phyloP scores from a whole-genome alignment of 1,140 invertebrate species.

The Hycleus phaleratus region DNA sequence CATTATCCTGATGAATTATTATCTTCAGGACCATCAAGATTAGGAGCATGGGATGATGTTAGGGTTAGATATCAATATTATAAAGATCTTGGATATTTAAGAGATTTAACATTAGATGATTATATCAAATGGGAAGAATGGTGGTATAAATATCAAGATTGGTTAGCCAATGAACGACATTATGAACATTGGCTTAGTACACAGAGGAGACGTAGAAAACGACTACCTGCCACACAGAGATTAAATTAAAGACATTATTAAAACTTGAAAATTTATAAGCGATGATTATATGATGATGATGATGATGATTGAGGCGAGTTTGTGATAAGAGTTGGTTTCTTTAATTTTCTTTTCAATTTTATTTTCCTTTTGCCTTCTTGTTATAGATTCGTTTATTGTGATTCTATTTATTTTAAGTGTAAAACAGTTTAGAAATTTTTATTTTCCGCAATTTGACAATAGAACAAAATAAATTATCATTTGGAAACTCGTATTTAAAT shows the following conservation, averaged over 20 bases:
- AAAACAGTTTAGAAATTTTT: no score
- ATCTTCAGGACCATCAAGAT: slow-evolving; percentile 58
- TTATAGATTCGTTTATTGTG: slow-evolving; percentile 2
- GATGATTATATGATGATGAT: background rate
- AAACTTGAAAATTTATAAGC: no score
- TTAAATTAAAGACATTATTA: slow-evolving; percentile 33
- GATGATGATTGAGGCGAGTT: background rate
- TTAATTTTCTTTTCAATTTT: background rate
- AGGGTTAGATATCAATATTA: slow-evolving; percentile 78
- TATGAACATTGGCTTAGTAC: slow-evolving; percentile 66
- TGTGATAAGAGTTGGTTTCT: slow-evolving; percentile 9
- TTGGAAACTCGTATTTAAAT: background rate
- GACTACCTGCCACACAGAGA: slow-evolving; percentile 43
- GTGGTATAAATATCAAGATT: slow-evolving; percentile 90
- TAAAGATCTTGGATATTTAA: slow-evolving; percentile 74
- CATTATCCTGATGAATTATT: slow-evolving; percentile 69
- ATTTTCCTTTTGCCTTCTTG: background rate
- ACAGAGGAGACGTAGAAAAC: slow-evolving; percentile 42
- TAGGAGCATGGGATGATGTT: slow-evolving; percentile 78
- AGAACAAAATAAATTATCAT: no score
- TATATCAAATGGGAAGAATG: slow-evolving; percentile 90
- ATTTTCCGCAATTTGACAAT: background rate
- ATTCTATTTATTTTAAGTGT: no score
- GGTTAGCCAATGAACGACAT: slow-evolving; percentile 75
- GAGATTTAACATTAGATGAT: slow-evolving; percentile 68